Evolutionary conservation across 2,797 vertebrate genomes (phyloP).

Genomic region (Eulemur albifrons): DNA sequence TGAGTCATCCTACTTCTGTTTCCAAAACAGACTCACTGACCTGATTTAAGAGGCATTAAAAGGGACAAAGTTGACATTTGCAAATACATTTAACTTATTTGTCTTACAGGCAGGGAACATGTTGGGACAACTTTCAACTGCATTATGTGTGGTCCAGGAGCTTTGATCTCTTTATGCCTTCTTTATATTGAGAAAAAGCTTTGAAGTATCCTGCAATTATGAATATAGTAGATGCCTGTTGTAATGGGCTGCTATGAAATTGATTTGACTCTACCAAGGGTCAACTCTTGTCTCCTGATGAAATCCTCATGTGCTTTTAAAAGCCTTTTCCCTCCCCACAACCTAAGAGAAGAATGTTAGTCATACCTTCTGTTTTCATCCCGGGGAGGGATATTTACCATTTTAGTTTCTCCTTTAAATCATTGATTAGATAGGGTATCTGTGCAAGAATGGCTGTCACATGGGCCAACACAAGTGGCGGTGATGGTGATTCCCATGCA

Average conservation of each 20-base stretch:
- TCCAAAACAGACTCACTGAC: conserved; percentile 76
- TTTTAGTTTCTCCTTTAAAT: conserved; percentile 19
- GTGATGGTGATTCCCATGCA: not conserved
- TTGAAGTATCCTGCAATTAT: conserved; percentile 53
- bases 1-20: conserved; percentile 72
- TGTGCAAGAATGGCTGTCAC: not conserved
- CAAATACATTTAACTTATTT: conserved; percentile 76
- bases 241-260: conserved; percentile 59
- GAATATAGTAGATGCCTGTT: conserved; percentile 46
- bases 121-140: conserved; percentile 70
- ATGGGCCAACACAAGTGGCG: not conserved
- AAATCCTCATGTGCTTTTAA: conserved; percentile 42
- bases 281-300: conserved; percentile 45
- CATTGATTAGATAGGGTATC: not conserved
- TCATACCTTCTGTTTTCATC: conserved; percentile 46
- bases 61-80: conserved; percentile 68
- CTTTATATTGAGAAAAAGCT: conserved; percentile 64
- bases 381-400: not conserved
- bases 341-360: conserved; percentile 23
- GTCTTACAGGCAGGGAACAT: conserved; percentile 68
- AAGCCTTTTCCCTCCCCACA: conserved; percentile 34
- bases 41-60: conserved; percentile 75
- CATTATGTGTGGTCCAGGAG: conserved; percentile 64
- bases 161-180: conserved; percentile 70
- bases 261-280: conserved; percentile 63